A percentile compares a stretch with the other conserved stretches of the same genome.
These are phyloP conservation scores for Cetonia aurata DNA, from an alignment of 2,888 invertebrate species.

Conservation along the genomic window DNA sequence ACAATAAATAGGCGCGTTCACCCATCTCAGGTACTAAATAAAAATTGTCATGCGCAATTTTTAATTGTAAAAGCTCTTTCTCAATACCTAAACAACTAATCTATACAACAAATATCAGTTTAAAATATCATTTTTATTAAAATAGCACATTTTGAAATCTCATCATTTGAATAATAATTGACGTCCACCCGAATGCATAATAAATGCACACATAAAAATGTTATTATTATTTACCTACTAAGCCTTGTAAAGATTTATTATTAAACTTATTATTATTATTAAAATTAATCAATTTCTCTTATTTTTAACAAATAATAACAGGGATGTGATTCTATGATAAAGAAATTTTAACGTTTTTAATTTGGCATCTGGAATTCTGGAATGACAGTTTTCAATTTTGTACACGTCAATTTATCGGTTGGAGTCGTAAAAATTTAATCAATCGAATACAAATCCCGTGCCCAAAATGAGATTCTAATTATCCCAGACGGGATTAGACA, in stretches of 20 bases:
- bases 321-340: too few relatives aligned
- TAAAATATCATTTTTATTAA: background rate
- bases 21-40: background rate
- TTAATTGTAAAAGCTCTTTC: too few relatives aligned
- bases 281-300: background rate
- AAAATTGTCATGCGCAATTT: too few relatives aligned
- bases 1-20: background rate
- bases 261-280: background rate
- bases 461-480: slow-evolving; percentile 39
- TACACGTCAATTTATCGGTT: slow-evolving; percentile 40
- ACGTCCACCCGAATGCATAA: too few relatives aligned
- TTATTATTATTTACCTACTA: too few relatives aligned
- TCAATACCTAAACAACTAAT: too few relatives aligned
- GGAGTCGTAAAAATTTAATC: background rate
- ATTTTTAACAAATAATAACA: too few relatives aligned
- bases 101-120: too few relatives aligned
- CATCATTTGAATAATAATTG: slow-evolving; percentile 1
- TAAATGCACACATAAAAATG: too few relatives aligned
- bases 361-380: slow-evolving; percentile 23
- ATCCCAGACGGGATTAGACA: slow-evolving; percentile 17
- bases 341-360: slow-evolving; percentile 14
- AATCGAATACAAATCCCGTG: slow-evolving; percentile 1
- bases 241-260: too few relatives aligned
- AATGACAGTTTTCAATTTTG: slow-evolving; percentile 38
- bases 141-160: background rate